Evolutionary conservation across 2,113 vertebrate genomes (phyloP).

Genomic region (Panthera uncia): DNA sequence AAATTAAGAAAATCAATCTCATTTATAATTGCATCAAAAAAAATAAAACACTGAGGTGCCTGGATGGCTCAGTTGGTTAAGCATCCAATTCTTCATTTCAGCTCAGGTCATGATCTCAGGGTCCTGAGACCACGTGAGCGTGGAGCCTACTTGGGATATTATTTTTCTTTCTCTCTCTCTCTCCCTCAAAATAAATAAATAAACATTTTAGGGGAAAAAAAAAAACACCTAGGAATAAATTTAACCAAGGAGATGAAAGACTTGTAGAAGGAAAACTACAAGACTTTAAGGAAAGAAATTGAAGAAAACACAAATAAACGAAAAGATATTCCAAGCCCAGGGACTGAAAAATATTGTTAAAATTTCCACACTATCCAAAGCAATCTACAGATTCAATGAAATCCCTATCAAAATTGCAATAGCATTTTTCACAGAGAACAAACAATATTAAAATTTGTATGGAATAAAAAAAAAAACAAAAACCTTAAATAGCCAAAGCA

Average conservation of each 20-base stretch:
- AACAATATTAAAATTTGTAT: not conserved
- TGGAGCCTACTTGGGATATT: too few species aligned
- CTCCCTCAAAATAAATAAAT: too few species aligned
- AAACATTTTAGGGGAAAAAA: not conserved
- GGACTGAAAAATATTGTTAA: not conserved
- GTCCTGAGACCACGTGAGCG: too few species aligned
- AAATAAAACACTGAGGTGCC: too few species aligned
- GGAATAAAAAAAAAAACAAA: not conserved
- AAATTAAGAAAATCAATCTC: not conserved
- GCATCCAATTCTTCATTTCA: too few species aligned
- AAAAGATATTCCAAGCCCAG: not conserved
- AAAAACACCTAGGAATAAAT: not conserved
- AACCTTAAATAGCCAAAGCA: not conserved
- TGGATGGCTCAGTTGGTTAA: too few species aligned
- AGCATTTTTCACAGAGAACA: not conserved
- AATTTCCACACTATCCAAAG: not conserved
- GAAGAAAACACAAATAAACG: not conserved
- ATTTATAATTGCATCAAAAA: not conserved
- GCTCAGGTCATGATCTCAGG: too few species aligned
- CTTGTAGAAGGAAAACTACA: not conserved
- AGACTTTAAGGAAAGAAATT: not conserved
- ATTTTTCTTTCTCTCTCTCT: too few species aligned
- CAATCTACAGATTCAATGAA: not conserved
- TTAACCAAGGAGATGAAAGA: not conserved
- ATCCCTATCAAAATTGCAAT: not conserved